Base-by-base conservation (phyloP, 2,888 invertebrate species). In the Tholera decimalis region DNA sequence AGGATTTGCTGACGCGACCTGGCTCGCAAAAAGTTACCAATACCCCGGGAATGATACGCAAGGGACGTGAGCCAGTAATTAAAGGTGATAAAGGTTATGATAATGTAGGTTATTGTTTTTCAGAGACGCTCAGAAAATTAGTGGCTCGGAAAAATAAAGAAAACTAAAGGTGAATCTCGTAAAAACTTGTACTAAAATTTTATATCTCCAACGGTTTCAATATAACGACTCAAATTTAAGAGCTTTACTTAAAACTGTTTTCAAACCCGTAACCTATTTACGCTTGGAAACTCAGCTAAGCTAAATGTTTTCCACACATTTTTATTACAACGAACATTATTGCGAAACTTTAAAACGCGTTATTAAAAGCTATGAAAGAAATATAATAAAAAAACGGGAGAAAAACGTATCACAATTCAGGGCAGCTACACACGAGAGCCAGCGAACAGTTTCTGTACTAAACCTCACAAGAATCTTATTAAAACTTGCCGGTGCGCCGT, bases 401-500 rank as follows among this genome's bases (percentile, higher is more conserved):
- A 63, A 80, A 79, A 80, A 65, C 55, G 80, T 71, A 80, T 77
- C 80, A 79, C 80, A 69, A 81, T 80, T 73, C 80, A 67, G 71
- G 65, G 71, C 73, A 76, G 73, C 76, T 60, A 73, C 75, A 79
- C 71, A 77, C 83, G 79, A 83, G 80, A 79, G 82, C 77, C 57
- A 63, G 64, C 72, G 76, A 83, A 83, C 85, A 83, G 80, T 79
- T 84, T 80, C 77, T 65, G 74, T 67, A 80, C 79, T 77, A 77
- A 79, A 78, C 76, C 78, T 85, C 77, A 65, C 80, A 82, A 81
- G 86, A 85, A 85, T 88, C 86, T 87, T 88, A 88, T 88, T 85
- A 87, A 88, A 86, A 87, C 83, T 88, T 85, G 79, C 85, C 79
- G 75, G 74, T 78, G 71, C 74, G 76, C 61, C 74, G 81, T 83